Conservation (phyloP, 2,113 vertebrate species). For the Serilophus lunatus region DNA sequence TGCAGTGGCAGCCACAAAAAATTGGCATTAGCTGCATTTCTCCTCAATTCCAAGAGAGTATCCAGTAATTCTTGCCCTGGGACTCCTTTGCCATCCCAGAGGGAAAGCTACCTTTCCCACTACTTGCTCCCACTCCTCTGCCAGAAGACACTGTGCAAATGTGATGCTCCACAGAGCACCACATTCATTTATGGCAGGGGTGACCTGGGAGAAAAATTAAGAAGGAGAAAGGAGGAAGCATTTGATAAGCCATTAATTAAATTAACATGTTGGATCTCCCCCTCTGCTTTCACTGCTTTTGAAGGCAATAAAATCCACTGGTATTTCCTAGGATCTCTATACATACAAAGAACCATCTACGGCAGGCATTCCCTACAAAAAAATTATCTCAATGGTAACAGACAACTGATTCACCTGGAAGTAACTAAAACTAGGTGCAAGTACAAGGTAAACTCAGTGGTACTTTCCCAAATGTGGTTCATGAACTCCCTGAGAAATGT, state of each 20-base stretch:
- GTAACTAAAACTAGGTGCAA: background rate
- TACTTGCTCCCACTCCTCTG: background rate
- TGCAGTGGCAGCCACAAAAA: background rate
- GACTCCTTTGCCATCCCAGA: background rate
- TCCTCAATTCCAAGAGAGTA: background rate
- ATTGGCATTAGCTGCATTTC: background rate
- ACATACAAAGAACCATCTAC: background rate
- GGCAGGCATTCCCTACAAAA: background rate
- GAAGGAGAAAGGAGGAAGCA: background rate
- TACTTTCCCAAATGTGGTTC: background rate
- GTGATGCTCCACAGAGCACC: background rate
- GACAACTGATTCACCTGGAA: background rate
- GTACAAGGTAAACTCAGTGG: background rate
- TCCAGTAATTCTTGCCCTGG: background rate
- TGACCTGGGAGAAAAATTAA: background rate
- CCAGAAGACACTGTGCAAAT: background rate
- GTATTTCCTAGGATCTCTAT: background rate
- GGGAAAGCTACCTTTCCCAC: background rate
- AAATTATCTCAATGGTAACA: background rate
- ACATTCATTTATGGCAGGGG: background rate
- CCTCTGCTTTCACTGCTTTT: background rate
- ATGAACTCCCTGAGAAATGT: rapidly evolving
- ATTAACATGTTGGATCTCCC: background rate
- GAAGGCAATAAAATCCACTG: background rate
- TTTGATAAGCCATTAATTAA: background rate